Evolutionary conservation across 2,113 vertebrate species (phyloP).

Genomic region (Corvus hawaiiensis): DNA sequence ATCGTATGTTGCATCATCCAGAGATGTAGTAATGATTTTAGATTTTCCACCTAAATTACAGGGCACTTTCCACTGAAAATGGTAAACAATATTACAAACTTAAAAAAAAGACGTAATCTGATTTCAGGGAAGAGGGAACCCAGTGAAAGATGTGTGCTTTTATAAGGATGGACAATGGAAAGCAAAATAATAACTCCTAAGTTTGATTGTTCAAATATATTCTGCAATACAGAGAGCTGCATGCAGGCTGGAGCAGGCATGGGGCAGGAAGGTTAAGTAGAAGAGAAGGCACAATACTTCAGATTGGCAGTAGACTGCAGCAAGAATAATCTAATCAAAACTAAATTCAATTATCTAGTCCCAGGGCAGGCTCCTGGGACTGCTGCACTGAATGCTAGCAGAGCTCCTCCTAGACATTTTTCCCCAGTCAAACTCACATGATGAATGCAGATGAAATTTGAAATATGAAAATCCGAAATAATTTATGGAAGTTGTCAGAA

Average conservation of each 20-base stretch:
- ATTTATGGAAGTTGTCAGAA: constrained; percentile 99
- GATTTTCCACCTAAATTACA: constrained; percentile 80
- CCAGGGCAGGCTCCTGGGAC: constrained; percentile 93
- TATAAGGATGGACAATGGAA: constrained; percentile 97
- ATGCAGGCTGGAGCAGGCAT: constrained; percentile 89
- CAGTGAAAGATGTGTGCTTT: constrained; percentile 95
- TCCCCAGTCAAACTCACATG: constrained; percentile 83
- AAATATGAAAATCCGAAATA: constrained; percentile 99
- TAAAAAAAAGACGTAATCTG: constrained; percentile 83
- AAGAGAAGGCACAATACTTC: constrained; percentile 99
- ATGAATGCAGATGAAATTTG: constrained; percentile 99
- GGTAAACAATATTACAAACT: constrained; percentile 84
- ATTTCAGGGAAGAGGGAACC: constrained; percentile 86
- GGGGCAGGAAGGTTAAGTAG: constrained; percentile 99
- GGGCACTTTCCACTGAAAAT: constrained; percentile 84
- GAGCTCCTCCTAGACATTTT: constrained; percentile 90
- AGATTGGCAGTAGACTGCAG: constrained; percentile 99
- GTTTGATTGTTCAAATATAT: constrained; percentile 99
- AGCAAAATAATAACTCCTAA: constrained; percentile 99
- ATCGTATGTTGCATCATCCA: constrained; percentile 71
- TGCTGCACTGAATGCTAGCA: constrained; percentile 86
- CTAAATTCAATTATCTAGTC: constrained; percentile 99
- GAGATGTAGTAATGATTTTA: constrained; percentile 80
- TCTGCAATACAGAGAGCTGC: constrained; percentile 88
- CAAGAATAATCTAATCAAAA: constrained; percentile 99